A percentile compares a stretch with the other conserved stretches of the same genome.
Conservation (phyloP, 2,797 vertebrate species). For the Falco naumanni region DNA sequence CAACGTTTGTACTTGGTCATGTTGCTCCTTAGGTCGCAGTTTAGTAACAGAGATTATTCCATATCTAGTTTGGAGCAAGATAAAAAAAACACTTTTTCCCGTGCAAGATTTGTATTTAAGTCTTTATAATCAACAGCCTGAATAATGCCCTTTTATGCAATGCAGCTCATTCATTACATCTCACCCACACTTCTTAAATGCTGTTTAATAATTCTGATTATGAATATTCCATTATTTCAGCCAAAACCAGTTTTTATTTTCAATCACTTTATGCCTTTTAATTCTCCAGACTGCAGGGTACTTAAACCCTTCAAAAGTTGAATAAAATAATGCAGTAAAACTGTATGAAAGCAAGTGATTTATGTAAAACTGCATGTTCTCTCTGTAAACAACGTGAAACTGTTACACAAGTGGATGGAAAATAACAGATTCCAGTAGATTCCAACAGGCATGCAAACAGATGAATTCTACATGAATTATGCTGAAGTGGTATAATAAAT, state of each 20-base stretch:
- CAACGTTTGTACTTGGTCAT: background rate
- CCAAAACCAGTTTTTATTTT: conserved; percentile 36
- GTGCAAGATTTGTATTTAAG: background rate
- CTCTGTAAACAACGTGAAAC: conserved; percentile 8
- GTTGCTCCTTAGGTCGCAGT: background rate
- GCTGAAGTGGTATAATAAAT: background rate
- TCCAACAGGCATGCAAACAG: background rate
- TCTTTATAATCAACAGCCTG: background rate
- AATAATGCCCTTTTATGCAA: background rate
- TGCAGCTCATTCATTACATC: conserved; percentile 16
- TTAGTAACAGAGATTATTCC: background rate
- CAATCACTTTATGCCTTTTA: conserved; percentile 18
- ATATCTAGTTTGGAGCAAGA: background rate
- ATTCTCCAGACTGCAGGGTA: background rate
- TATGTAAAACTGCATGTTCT: background rate
- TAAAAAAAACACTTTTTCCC: background rate
- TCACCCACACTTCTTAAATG: conserved; percentile 39
- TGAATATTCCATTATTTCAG: conserved; percentile 35
- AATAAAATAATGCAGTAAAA: conserved; percentile 19
- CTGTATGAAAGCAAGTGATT: background rate
- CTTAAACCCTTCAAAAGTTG: background rate
- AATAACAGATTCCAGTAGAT: conserved; percentile 17
- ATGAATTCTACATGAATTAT: background rate
- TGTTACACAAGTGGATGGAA: background rate
- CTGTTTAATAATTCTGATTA: conserved; percentile 26